Evolutionary conservation across 2,888 invertebrate genomes (phyloP).

Genomic region (Flexamia atlantica): DNA sequence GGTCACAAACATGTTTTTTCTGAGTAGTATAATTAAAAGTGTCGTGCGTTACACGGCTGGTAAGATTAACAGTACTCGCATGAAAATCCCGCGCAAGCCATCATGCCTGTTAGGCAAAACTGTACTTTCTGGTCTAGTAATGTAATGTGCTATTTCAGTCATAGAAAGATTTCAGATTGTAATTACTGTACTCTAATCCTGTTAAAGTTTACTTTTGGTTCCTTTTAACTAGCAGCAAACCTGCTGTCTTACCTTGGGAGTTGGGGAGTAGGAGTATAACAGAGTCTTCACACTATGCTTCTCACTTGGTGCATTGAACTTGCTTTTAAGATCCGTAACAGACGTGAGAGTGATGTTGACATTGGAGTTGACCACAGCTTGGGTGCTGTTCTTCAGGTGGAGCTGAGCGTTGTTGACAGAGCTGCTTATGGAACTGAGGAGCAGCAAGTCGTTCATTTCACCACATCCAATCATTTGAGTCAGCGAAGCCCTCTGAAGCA

Average conservation of each 20-base stretch:
- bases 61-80: too few species aligned
- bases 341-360: conserved; percentile 27
- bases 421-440: conserved; percentile 36
- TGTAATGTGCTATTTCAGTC: too few species aligned
- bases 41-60: too few species aligned
- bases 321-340: neutral
- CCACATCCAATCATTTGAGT: conserved; percentile 44
- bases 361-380: conserved; percentile 32
- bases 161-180: too few species aligned
- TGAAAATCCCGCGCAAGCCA: too few species aligned
- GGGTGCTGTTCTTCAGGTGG: conserved; percentile 17
- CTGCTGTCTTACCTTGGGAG: neutral
- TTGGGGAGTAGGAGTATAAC: conserved; percentile 16
- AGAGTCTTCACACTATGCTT: conserved; percentile 26
- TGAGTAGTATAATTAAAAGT: too few species aligned
- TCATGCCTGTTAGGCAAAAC: too few species aligned
- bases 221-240: too few species aligned
- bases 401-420: conserved; percentile 13
- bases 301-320: conserved; percentile 26
- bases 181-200: too few species aligned
- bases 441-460: conserved; percentile 16
- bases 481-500: conserved; percentile 18
- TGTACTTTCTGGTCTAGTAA: too few species aligned
- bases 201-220: too few species aligned
- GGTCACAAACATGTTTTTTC: too few species aligned